A percentile compares a stretch with the other conserved stretches of the same genome.
Conservation (phyloP, 2,888 invertebrate species). For the Trichopoda pennipes region DNA sequence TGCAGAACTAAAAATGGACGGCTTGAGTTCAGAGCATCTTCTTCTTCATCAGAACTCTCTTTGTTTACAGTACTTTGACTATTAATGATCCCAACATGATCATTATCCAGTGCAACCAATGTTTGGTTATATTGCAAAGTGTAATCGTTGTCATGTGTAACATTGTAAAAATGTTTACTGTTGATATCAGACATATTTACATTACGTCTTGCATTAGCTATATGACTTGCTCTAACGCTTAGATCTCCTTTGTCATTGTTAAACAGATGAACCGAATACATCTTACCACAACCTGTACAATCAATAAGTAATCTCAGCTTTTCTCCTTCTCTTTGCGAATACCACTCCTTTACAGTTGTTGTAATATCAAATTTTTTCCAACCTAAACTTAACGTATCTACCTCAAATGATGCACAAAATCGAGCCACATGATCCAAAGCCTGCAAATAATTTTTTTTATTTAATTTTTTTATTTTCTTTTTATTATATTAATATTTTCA, state of each 20-base stretch:
- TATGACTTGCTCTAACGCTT: slow-evolving; percentile 10
- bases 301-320: slow-evolving; percentile 90
- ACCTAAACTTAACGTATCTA: slow-evolving; percentile 86
- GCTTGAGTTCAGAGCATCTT: slow-evolving; percentile 83
- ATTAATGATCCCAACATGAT: slow-evolving; percentile 41
- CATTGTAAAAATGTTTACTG: slow-evolving; percentile 34
- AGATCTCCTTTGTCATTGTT: slow-evolving; percentile 48
- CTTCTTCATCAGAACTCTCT: slow-evolving; percentile 64
- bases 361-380: slow-evolving; percentile 95
- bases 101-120: slow-evolving; percentile 70
- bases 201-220: slow-evolving; percentile 12
- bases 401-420: slow-evolving; percentile 82
- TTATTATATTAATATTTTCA: neutral
- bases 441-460: slow-evolving; percentile 77
- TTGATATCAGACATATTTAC: slow-evolving; percentile 6
- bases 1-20: slow-evolving; percentile 92
- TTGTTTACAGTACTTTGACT: slow-evolving; percentile 20
- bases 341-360: slow-evolving; percentile 88
- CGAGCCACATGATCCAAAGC: slow-evolving; percentile 84
- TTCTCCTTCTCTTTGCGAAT: slow-evolving; percentile 77
- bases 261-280: slow-evolving; percentile 86
- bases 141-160: slow-evolving; percentile 6
- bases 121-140: slow-evolving; percentile 30
- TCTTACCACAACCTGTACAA: slow-evolving; percentile 90
- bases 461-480: too few relatives aligned